Base-by-base conservation (phyloP, 2,113 vertebrate genomes). In the Potamarius usumacintae region DNA sequence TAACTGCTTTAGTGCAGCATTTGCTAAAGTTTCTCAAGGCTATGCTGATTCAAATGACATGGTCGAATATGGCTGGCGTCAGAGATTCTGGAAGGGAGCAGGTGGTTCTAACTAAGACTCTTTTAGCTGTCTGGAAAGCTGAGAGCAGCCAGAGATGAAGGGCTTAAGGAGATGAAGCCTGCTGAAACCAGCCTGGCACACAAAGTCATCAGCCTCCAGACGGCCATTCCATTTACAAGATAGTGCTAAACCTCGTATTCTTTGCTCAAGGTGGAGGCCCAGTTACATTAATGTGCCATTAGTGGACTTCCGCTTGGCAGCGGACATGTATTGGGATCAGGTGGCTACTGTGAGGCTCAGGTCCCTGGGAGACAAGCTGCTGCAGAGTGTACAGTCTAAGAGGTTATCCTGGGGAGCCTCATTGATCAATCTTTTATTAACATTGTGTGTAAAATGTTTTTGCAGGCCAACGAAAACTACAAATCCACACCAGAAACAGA, bases 241-340 rank as follows among this genome's bases (percentile, higher is more conserved):
- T 53, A 63, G n/a, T 63, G 14, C 69, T 78, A 67, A 65, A 65
- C 65, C 57, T 18, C 69, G n/a, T 0, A n/a, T n/a, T 52, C 55
- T 52, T 52, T 60, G 62, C 79, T 86, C 72, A 86, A 85, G 79
- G 79, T 78, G 58, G 74, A 72, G 27, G 42, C 62, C 50, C 83
- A 88, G 87, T 88, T 86, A 86, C 74, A 88, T 90, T 86, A 90
- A 65, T 50, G 60, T 52, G 22, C 62, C 79, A 89, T 84, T 83
- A 88, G 84, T 67, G 85, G 84, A 82, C 62, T 50, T 67, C 80
- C 52, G 76, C 65, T 14, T 42, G 48, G 85, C 77, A 84, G 63
- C 34, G 57, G 27, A 62, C 20, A 50, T 63, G 77, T 62, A 30
- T 76, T 82, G 83, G 58, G 22, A 74, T 85, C 77, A 90, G 82